phyloP scores from a whole-genome alignment of 2,888 invertebrate species.

The Unio pictorum region DNA sequence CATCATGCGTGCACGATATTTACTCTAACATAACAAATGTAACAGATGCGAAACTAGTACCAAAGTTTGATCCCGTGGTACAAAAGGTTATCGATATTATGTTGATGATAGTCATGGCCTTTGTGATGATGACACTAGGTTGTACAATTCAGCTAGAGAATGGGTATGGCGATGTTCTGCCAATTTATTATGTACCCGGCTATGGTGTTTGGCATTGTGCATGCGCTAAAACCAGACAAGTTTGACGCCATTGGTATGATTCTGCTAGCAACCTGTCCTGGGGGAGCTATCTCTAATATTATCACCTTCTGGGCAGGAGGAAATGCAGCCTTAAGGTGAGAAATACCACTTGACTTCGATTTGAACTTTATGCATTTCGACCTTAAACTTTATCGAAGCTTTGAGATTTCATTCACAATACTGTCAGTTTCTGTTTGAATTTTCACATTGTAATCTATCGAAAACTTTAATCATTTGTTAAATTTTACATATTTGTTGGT shows the following conservation, averaged over 20 bases:
- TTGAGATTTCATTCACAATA: too few species aligned
- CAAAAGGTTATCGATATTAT: constrained; percentile 5
- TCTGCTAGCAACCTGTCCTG: constrained; percentile 14
- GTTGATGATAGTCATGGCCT: constrained; percentile 3
- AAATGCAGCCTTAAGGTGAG: constrained; percentile 16
- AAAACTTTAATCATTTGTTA: too few species aligned
- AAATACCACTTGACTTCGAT: too few species aligned
- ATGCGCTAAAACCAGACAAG: constrained; percentile 10
- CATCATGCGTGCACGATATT: too few species aligned
- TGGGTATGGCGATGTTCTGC: constrained; percentile 11
- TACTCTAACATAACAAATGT: too few species aligned
- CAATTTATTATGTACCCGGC: constrained; percentile 18
- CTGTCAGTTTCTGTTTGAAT: too few species aligned
- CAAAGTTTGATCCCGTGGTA: too few species aligned
- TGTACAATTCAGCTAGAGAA: constrained; percentile 12
- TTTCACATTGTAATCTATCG: too few species aligned
- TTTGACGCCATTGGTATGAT: constrained; percentile 19
- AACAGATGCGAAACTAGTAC: too few species aligned
- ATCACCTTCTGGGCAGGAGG: constrained; percentile 15
- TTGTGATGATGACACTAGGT: constrained; percentile 15
- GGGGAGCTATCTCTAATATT: constrained; percentile 16
- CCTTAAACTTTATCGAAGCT: too few species aligned
- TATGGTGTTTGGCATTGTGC: constrained; percentile 14
- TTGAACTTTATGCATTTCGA: too few species aligned
- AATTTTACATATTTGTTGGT: too few species aligned